A percentile compares a stretch with the other conserved stretches of the same genome.
Conservation (phyloP, 2,797 vertebrate species). For the Poecilia gillii region DNA sequence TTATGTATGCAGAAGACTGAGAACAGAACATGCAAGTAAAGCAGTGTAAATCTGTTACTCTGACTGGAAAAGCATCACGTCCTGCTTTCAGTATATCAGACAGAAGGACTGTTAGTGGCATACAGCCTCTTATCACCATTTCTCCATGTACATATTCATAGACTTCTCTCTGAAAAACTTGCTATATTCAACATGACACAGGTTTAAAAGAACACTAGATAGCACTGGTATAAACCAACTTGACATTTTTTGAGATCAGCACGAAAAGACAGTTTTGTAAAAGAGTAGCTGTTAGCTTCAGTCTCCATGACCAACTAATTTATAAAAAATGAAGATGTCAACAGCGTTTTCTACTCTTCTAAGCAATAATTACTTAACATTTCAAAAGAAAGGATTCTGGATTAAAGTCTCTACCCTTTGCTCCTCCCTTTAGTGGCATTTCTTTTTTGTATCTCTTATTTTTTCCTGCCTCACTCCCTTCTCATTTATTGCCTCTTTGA, state of each 20-base stretch:
- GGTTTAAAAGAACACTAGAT: not conserved
- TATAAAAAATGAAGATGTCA: not conserved
- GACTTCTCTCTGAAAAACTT: not conserved
- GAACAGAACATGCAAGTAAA: not conserved
- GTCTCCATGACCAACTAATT: not conserved
- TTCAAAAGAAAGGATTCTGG: not conserved
- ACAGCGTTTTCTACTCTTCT: not conserved
- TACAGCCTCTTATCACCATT: not conserved
- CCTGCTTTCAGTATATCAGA: not conserved
- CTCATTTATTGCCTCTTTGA: conserved; percentile 61
- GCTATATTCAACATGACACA: not conserved
- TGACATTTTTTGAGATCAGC: not conserved
- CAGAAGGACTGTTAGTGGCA: not conserved
- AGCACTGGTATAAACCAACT: not conserved
- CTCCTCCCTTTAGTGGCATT: not conserved
- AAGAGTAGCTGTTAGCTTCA: not conserved
- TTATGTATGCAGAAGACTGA: no score
- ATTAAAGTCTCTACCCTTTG: not conserved
- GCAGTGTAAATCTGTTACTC: not conserved
- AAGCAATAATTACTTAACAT: not conserved
- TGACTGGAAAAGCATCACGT: not conserved
- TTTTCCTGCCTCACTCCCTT: conserved; percentile 11
- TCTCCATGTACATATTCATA: not conserved
- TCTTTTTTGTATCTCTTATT: not conserved
- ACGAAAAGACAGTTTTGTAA: not conserved